Conservation (phyloP, 2,797 vertebrate species). For the Lacerta viridis region DNA sequence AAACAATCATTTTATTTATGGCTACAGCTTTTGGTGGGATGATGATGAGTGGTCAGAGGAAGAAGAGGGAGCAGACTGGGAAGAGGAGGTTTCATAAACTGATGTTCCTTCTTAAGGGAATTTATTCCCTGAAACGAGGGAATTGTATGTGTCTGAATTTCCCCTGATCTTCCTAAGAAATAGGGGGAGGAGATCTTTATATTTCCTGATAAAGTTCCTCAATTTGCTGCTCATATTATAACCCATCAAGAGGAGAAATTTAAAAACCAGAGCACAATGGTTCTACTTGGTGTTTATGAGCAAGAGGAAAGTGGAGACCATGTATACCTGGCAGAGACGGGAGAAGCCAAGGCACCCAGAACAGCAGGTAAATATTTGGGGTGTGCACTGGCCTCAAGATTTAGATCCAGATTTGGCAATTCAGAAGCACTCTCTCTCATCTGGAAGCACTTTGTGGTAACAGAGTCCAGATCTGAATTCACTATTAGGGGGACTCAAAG, state of each 20-base stretch:
- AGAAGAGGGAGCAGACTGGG: too few species aligned
- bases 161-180: background rate
- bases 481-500: too few species aligned
- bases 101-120: background rate
- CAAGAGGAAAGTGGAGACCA: background rate
- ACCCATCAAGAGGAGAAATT: background rate
- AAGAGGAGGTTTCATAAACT: too few species aligned
- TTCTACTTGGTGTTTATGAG: background rate
- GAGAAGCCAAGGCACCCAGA: background rate
- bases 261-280: background rate
- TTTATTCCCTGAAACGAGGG: background rate
- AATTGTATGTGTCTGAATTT: background rate
- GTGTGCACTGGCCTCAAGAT: too few species aligned
- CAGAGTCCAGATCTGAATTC: too few species aligned
- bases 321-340: background rate
- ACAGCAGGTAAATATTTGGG: too few species aligned
- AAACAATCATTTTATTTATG: background rate
- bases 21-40: too few species aligned
- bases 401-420: too few species aligned
- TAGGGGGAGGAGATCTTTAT: background rate
- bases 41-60: too few species aligned
- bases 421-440: too few species aligned
- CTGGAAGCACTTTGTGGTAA: too few species aligned
- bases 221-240: background rate
- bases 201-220: slow-evolving; percentile 19